These are phyloP conservation scores for Phyllotreta striolata DNA, from an alignment of 2,888 invertebrate genomes.

Conservation along the genomic window DNA sequence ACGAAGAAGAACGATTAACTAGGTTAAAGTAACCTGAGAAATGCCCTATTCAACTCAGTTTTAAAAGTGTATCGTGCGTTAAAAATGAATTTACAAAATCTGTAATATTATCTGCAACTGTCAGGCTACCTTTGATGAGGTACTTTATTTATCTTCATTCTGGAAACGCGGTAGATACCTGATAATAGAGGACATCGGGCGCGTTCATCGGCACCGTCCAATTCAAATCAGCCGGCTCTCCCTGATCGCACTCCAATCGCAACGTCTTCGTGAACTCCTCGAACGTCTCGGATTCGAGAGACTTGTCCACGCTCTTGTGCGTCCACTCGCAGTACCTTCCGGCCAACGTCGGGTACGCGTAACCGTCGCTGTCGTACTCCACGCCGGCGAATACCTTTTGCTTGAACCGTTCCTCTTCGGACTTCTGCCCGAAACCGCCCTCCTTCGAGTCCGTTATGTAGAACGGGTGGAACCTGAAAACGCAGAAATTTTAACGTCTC, in stretches of 20 bases:
- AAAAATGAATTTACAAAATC: too few relatives aligned
- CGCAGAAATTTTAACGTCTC: constrained; percentile 48
- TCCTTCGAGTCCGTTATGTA: constrained; percentile 88
- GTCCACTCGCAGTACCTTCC: constrained; percentile 85
- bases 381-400: constrained; percentile 81
- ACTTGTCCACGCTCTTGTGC: constrained; percentile 79
- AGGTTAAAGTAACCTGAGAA: too few relatives aligned
- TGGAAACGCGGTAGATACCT: constrained; percentile 66
- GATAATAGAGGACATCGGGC: constrained; percentile 86
- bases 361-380: constrained; percentile 76
- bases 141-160: too few relatives aligned
- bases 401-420: constrained; percentile 71
- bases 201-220: constrained; percentile 89
- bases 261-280: constrained; percentile 80
- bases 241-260: constrained; percentile 76
- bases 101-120: too few relatives aligned
- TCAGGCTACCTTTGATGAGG: too few relatives aligned
- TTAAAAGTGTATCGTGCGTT: too few relatives aligned
- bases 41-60: too few relatives aligned
- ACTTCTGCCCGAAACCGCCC: constrained; percentile 86
- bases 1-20: too few relatives aligned
- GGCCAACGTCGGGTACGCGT: constrained; percentile 81
- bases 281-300: constrained; percentile 76
- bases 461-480: constrained; percentile 80
- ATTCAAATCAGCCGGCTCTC: constrained; percentile 77